Base-by-base conservation (phyloP, 2,888 invertebrate species). In the Andrena marginata region DNA sequence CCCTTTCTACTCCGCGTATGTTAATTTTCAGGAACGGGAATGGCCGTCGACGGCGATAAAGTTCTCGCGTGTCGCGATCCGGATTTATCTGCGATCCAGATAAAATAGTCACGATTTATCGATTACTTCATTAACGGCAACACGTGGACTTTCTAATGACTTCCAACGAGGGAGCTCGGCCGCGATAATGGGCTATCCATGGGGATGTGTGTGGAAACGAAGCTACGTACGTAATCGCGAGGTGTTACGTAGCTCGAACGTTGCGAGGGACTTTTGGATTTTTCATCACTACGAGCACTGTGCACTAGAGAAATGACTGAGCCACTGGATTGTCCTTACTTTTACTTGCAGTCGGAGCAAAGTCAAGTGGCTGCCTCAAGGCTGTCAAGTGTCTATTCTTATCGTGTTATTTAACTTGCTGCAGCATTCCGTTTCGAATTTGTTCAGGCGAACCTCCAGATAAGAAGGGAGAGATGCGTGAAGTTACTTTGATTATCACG, bases 121-220 rank as follows among this genome's bases (percentile, higher is more conserved):
- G 86, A 81, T 86, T 86, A 84, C 77, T 86, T 86, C 81, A 86
- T 86, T 86, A 86, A 76, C 81, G 54, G 69, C 80, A 80, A 79
- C 78, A 59, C 75, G 51, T 64, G 20, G 65, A 79, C 86, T 86
- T 86, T 86, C 86, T 86, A 86, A 86, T 79, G 86, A 86, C 74
- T 77, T n/a, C 35, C 68, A 84, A 80, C 76, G 74, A 77, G 71
- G 56, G 54, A 35, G 63, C 26, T 62, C 29, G 67, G 65, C 26
- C 62, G 59, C 69, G 68, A 77, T 73, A 83, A 82, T 80, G 31
- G 56, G 60, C 59, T 82, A 63, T 71, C 65, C 31, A 20, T 20
- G 68, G 13, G 78, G 62, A 68, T 71, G 64, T 69, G 59, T 63
- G 62, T n/a, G 29, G 26, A 56, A 67, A 56, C 31, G 64, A 51